Conservation (phyloP, 2,113 vertebrate genomes). For the Ictalurus furcatus region DNA sequence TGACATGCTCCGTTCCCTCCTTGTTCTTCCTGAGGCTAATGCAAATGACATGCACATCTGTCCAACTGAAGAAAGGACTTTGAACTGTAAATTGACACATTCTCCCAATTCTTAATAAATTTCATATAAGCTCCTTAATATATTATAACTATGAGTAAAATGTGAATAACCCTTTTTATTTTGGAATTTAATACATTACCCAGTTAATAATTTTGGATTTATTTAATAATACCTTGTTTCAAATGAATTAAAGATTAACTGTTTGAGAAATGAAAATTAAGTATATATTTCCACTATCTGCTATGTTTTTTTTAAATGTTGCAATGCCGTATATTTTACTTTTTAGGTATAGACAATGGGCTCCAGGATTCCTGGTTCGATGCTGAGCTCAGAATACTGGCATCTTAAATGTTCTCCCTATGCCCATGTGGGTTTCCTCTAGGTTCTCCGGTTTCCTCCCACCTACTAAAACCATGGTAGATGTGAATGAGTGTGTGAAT, state of each 20-base stretch:
- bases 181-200: background rate
- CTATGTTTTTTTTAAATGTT: no score
- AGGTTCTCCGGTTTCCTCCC: no score
- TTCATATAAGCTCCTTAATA: background rate
- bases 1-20: background rate
- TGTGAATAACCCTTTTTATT: background rate
- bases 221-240: background rate
- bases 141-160: background rate
- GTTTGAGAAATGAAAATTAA: background rate
- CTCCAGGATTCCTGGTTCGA: background rate
- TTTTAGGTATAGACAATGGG: background rate
- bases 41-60: background rate
- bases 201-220: background rate
- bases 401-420: background rate
- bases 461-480: background rate
- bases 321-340: background rate
- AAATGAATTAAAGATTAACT: background rate
- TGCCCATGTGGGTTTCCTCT: no score
- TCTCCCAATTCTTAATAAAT: background rate
- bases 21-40: constrained; percentile 1
- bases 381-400: background rate
- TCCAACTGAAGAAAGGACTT: background rate
- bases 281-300: background rate
- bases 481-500: background rate
- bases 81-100: background rate